Evolutionary conservation across 2,113 vertebrate species (phyloP), one percentile per base, ranked within the genome.

Genomic region (Alligator sinensis): DNA sequence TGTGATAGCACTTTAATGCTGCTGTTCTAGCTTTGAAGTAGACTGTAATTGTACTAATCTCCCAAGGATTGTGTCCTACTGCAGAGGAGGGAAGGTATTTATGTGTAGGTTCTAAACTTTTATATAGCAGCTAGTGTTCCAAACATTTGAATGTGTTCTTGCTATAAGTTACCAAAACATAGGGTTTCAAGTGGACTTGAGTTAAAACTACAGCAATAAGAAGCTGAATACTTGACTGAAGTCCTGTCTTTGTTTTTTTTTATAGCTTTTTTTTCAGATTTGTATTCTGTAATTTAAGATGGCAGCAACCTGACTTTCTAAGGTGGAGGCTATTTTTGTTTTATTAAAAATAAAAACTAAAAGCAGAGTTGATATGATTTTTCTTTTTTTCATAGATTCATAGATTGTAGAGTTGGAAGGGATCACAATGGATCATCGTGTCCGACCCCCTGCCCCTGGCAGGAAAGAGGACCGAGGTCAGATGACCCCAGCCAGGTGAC

Each of bases 171-270:
- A 94, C 94, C 90, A 97, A 97, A 96, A 91, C 13, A 3, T 77
- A 61, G 76, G 81, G 80, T 82, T 96, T 95, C 88, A 83, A 91
- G 86, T 84, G 94, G 94, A 93, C 94, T 95, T 86, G 86, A 95
- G 94, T 96, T 96, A 81, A 88, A 97, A 94, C 80, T 91, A 93
- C 96, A 97, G 96, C 96, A 96, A 96, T 96, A 96, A 96, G 95
- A 93, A 95, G 93, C 94, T 96, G 87, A 92, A 75, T 95, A 89
- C 76, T 95, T 96, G 92, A 90, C 92, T 96, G 86, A 96, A 97
- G 90, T 97, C 93, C 94, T 95, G n/a, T 90, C 61, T 84, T 96
- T 89, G 87, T 88, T 82, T 84, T 95, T 95, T 87, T 81, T 84
- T 60, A 96, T 91, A 96, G 95, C 87, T 86, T 66, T 90, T 95